Base-by-base conservation (phyloP, 2,797 vertebrate species). In the Brotula barbata region DNA sequence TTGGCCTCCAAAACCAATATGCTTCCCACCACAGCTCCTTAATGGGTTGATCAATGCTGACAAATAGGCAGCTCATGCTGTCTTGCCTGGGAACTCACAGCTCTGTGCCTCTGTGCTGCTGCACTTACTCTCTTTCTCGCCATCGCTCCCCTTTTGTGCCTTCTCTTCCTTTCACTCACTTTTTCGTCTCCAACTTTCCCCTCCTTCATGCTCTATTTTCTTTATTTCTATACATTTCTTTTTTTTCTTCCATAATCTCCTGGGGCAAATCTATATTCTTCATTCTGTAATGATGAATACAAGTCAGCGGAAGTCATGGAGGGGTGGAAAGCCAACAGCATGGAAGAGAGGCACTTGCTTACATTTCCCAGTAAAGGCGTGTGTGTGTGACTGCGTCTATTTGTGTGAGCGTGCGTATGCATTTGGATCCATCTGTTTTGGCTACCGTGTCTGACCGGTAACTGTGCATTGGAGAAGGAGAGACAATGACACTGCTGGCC, bases 1-100 rank as follows among this genome's bases (percentile, higher is more conserved):
- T 89, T 90, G 88, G 85, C 88, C 89, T 85, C 88, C 77, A 88
- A 90, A 90, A 89, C 88, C 90, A 91, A 90, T 89, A 90, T 90
- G 87, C 85, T 89, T 89, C 88, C 88, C 84, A 87, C 86, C 87
- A 87, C 82, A 89, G 87, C 80, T 80, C 84, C 85, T 88, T 92
- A 91, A 92, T 90, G 88, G 87, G 85, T 87, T 92, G 89, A 92
- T 92, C 90, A 92, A 91, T 91, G 89, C 85, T 92, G 90, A 92
- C 89, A 90, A 92, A 91, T 90, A 89, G 90, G 88, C 86, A 89
- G 86, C 88, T 90, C 85, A 85, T 82, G 81, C 85, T 86, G 85
- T 87, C 87, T 81, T 89, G 85, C 88, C 77, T 64, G 81, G 84
- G 82, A 89, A 90, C 89, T 88, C 80, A 58, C 77, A 75, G 81